phyloP scores from a whole-genome alignment of 1,140 invertebrate species.

The Platyscapa corneri region DNA sequence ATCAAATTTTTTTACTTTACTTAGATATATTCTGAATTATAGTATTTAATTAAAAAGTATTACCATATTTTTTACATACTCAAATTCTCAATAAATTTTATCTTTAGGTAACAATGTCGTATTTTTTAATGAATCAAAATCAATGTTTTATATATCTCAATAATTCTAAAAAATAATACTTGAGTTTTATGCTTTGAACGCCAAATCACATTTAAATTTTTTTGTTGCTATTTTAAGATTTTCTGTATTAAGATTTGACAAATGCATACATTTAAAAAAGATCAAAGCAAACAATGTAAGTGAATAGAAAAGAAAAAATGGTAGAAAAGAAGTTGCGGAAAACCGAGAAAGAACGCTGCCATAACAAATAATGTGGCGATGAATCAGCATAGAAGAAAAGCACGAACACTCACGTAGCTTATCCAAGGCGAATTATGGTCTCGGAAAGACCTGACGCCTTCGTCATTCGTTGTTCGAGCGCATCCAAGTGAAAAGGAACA shows the following conservation, averaged over 20 bases:
- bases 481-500: background rate
- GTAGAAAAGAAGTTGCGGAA: constrained; percentile 22
- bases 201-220: too few species aligned
- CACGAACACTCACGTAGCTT: background rate
- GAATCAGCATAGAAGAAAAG: constrained; percentile 13
- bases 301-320: constrained; percentile 1
- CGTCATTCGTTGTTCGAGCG: background rate
- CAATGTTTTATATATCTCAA: too few species aligned
- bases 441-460: background rate
- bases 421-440: constrained; percentile 4
- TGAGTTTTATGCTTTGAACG: too few species aligned
- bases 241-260: constrained; percentile 32
- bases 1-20: too few species aligned
- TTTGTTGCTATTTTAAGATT: too few species aligned
- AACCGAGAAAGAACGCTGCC: constrained; percentile 30
- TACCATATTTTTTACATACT: too few species aligned
- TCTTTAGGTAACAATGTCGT: too few species aligned
- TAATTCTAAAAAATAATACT: too few species aligned
- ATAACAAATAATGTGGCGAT: constrained; percentile 43
- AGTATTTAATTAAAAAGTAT: too few species aligned
- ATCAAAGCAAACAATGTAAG: constrained; percentile 31
- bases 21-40: too few species aligned
- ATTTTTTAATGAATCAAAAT: too few species aligned
- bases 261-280: constrained; percentile 19
- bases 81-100: too few species aligned